phyloP scores from a whole-genome alignment of 1,140 invertebrate species.

The Drosophila teissieri region DNA sequence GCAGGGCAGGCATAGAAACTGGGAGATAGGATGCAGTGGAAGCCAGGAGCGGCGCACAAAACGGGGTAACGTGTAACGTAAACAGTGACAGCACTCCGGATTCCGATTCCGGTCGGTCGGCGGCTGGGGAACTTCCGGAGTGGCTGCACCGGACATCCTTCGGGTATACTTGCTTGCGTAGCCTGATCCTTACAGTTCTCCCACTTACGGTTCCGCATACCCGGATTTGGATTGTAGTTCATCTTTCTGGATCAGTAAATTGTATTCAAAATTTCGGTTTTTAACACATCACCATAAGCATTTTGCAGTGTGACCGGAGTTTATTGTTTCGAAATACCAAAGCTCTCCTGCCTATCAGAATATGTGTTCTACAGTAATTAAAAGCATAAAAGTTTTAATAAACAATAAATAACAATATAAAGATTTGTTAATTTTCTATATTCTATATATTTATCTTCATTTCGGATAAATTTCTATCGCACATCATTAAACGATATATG shows the following conservation, averaged over 20 bases:
- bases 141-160: slow-evolving; percentile 23
- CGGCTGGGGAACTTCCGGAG: neutral
- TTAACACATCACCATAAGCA: slow-evolving; percentile 46
- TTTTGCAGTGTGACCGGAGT: slow-evolving; percentile 2
- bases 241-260: slow-evolving; percentile 24
- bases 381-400: no score
- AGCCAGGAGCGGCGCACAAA: slow-evolving; percentile 17
- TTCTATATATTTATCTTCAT: no score
- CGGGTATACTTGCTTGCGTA: slow-evolving; percentile 74
- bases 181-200: slow-evolving; percentile 83
- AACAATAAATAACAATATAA: no score
- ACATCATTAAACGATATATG: no score
- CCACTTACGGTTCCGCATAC: slow-evolving; percentile 85
- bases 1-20: slow-evolving; percentile 10
- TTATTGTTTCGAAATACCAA: neutral
- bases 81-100: slow-evolving; percentile 26
- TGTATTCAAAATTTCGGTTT: slow-evolving; percentile 31
- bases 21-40: neutral
- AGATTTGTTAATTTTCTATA: no score
- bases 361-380: neutral
- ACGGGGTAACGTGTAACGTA: slow-evolving; percentile 26
- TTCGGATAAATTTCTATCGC: no score
- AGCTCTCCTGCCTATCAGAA: neutral
- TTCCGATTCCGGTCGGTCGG: slow-evolving; percentile 18
- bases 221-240: slow-evolving; percentile 86